These are phyloP conservation scores for Pristionchus arcanus DNA, from an alignment of 2,888 invertebrate species.

Conservation along the genomic window DNA sequence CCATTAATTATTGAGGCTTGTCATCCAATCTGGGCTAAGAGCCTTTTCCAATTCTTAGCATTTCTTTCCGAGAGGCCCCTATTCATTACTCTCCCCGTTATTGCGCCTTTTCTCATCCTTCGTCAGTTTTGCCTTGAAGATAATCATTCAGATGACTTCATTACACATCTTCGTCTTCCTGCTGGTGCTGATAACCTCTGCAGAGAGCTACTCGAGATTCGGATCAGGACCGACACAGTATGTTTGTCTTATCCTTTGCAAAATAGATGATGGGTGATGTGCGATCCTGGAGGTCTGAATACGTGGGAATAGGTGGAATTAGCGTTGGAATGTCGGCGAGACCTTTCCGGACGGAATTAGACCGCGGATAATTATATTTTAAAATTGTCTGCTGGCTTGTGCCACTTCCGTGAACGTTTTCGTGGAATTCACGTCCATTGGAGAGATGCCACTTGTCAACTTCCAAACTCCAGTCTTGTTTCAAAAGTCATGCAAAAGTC, in stretches of 20 bases:
- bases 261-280: too few relatives aligned
- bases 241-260: background rate
- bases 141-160: conserved; percentile 5
- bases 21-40: background rate
- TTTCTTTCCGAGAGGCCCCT: background rate
- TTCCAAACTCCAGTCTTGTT: too few relatives aligned
- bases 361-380: too few relatives aligned
- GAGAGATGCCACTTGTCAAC: too few relatives aligned
- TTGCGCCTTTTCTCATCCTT: background rate
- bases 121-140: background rate
- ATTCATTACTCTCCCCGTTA: background rate
- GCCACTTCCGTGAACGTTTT: too few relatives aligned
- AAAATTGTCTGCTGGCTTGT: too few relatives aligned
- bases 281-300: too few relatives aligned
- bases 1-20: background rate
- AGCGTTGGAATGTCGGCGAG: too few relatives aligned
- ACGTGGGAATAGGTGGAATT: too few relatives aligned
- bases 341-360: too few relatives aligned
- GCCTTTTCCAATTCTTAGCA: background rate
- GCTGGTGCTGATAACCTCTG: background rate
- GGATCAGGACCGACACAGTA: background rate
- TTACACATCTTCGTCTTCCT: background rate
- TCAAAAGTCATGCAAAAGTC: too few relatives aligned
- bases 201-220: conserved; percentile 45
- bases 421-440: too few relatives aligned